Conservation (phyloP, 2,113 vertebrate genomes). For the Saimiri boliviensis region DNA sequence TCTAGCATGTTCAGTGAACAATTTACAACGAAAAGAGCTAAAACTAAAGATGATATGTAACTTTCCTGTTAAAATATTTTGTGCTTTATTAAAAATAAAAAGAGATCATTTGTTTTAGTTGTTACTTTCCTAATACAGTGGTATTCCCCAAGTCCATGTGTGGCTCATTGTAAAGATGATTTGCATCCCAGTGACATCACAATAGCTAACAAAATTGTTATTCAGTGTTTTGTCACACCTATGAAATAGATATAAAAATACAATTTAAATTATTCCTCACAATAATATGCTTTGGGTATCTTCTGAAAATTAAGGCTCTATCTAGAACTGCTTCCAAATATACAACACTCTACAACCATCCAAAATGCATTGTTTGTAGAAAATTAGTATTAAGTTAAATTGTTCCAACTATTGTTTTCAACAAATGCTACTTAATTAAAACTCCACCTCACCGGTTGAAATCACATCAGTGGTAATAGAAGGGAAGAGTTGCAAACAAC, state of each 20-base stretch:
- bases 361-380: constrained; percentile 35
- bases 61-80: not conserved
- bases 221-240: constrained; percentile 10
- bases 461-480: constrained; percentile 5
- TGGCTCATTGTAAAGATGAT: not conserved
- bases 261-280: constrained; percentile 14
- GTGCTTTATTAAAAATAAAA: constrained; percentile 40
- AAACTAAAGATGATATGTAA: not conserved
- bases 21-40: not conserved
- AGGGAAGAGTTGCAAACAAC: not conserved
- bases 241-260: constrained; percentile 45
- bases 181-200: not conserved
- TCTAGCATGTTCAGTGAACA: not conserved
- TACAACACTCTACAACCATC: not conserved
- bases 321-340: not conserved
- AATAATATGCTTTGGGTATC: not conserved
- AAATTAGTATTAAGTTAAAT: constrained; percentile 42
- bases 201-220: constrained; percentile 26
- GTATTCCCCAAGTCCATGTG: not conserved
- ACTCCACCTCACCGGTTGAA: not conserved
- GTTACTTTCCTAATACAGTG: not conserved
- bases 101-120: not conserved
- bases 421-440: constrained; percentile 47
- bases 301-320: constrained; percentile 41
- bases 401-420: constrained; percentile 18